A percentile compares a stretch with the other conserved stretches of the same genome.
Evolutionary conservation across 2,888 invertebrate genomes (phyloP).

Genomic region (Hydrotaea diabolus): DNA sequence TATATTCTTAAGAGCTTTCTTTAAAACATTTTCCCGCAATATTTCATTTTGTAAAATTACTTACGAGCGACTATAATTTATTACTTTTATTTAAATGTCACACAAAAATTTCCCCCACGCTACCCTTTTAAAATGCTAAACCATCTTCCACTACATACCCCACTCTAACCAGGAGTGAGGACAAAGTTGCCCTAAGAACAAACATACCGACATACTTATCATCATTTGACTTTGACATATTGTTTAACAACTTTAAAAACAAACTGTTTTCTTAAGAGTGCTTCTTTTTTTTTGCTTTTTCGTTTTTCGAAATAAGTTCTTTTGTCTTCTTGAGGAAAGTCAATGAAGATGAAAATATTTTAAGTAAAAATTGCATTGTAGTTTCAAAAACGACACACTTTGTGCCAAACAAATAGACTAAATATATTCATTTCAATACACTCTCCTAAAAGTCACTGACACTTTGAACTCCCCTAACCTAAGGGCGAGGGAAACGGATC

Average conservation of each 20-base stretch:
- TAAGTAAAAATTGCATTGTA: constrained; percentile 30
- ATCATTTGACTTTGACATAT: constrained; percentile 63
- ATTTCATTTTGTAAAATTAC: constrained; percentile 25
- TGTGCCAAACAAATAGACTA: constrained; percentile 29
- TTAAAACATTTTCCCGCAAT: constrained; percentile 16
- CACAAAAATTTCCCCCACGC: constrained; percentile 9
- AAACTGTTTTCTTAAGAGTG: not conserved
- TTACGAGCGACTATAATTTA: constrained; percentile 48
- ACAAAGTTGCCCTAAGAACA: not conserved
- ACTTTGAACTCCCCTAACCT: not conserved
- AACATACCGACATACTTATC: constrained; percentile 13
- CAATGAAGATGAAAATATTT: constrained; percentile 41
- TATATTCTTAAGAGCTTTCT: not conserved
- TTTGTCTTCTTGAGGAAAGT: not conserved
- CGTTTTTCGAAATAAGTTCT: not conserved
- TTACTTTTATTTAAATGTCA: constrained; percentile 53
- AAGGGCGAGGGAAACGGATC: not conserved
- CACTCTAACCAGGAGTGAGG: not conserved
- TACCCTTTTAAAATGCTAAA: constrained; percentile 54
- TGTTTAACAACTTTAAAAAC: constrained; percentile 59
- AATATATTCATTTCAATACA: constrained; percentile 30
- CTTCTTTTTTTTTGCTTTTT: not conserved
- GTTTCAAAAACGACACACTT: constrained; percentile 1
- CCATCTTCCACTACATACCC: constrained; percentile 30
- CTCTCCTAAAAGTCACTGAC: constrained; percentile 38